Evolutionary conservation across 2,888 invertebrate genomes (phyloP).

Genomic region (Ethmia dodecea): DNA sequence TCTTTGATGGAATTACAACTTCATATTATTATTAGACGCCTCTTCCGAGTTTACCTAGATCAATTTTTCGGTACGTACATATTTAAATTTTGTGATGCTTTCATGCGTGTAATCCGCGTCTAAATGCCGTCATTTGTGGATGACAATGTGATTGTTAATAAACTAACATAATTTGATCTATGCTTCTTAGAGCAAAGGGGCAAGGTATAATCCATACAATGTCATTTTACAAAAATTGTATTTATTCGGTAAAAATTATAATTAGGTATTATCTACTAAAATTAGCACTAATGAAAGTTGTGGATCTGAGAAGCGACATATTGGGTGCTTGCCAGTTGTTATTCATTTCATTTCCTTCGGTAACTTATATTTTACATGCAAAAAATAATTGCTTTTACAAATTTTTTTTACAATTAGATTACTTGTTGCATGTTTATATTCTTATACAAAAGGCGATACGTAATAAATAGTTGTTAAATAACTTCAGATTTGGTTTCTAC

Average conservation of each 20-base stretch:
- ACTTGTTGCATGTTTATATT: constrained; percentile 28
- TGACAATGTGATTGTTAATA: no score
- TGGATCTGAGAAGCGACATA: constrained; percentile 34
- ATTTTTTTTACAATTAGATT: constrained; percentile 28
- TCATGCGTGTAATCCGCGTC: no score
- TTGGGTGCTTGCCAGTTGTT: constrained; percentile 27
- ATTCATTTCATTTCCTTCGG: constrained; percentile 32
- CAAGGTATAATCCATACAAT: constrained; percentile 52
- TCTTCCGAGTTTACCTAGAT: no score
- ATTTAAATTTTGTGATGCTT: no score
- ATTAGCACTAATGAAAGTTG: constrained; percentile 49
- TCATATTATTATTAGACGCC: no score
- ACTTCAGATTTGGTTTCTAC: constrained; percentile 61
- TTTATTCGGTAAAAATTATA: constrained; percentile 61
- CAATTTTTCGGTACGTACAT: no score
- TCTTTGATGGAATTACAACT: no score
- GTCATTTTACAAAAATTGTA: constrained; percentile 48
- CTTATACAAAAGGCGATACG: constrained; percentile 29
- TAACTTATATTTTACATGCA: constrained; percentile 49
- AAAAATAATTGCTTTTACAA: constrained; percentile 32
- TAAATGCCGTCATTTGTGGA: no score
- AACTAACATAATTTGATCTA: no score
- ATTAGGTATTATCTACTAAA: constrained; percentile 51
- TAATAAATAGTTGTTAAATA: constrained; percentile 46
- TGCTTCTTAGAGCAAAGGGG: constrained; percentile 18